phyloP scores from a whole-genome alignment of 2,888 invertebrate species.

The Loripinus fragilis region DNA sequence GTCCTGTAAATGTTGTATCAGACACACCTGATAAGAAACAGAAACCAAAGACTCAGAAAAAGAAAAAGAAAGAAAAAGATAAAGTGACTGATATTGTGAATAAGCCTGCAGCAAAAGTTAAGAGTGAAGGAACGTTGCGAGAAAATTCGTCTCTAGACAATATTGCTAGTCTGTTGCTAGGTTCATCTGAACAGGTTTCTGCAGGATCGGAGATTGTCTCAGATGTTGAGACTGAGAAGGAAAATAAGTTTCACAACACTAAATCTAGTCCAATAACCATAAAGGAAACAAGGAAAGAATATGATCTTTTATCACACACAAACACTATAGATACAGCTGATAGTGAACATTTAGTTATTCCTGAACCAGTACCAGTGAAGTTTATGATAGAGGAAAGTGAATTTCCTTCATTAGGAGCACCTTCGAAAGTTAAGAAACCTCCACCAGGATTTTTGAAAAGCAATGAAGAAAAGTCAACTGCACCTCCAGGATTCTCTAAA shows the following conservation, averaged over 20 bases:
- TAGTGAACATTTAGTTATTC: neutral
- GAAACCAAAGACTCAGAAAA: conserved; percentile 69
- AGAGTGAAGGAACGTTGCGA: conserved; percentile 38
- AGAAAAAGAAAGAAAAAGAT: conserved; percentile 78
- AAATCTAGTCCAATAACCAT: neutral
- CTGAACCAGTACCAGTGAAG: conserved; percentile 29
- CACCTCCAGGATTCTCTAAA: conserved; percentile 45
- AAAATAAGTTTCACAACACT: neutral
- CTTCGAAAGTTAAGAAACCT: conserved; percentile 25
- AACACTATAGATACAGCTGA: neutral
- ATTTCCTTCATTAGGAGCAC: conserved; percentile 50
- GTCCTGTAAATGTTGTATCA: conserved; percentile 50
- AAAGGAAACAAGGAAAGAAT: neutral
- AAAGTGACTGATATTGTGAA: conserved; percentile 36
- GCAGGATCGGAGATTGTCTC: neutral
- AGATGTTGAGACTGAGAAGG: neutral
- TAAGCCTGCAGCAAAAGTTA: conserved; percentile 6
- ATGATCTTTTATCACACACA: neutral
- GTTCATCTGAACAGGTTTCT: conserved; percentile 2
- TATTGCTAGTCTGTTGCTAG: conserved; percentile 58
- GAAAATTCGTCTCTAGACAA: conserved; percentile 62
- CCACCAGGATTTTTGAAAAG: conserved; percentile 44
- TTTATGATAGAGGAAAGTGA: conserved; percentile 48
- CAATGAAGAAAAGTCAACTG: conserved; percentile 4
- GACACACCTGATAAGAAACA: conserved; percentile 37